Base-by-base conservation (phyloP, 1,140 invertebrate genomes). In the Brachionus angularis region DNA sequence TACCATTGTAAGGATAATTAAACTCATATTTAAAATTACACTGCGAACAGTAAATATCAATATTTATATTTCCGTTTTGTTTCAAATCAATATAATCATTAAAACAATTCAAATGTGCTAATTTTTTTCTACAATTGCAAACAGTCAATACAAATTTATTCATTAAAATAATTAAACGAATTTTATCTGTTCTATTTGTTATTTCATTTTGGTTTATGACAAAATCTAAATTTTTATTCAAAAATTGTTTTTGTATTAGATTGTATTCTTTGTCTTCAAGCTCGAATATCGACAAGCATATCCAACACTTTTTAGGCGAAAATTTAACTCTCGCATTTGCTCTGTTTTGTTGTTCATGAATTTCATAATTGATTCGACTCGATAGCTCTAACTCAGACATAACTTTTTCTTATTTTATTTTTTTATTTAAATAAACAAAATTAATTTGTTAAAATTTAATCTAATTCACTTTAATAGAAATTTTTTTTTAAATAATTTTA, bases 271-370 rank as follows among this genome's bases (percentile, higher is more conserved):
- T 29, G 21, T 47, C 29, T 7, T 67, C 29, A 12, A 67, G 42
- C 36, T 67, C 62, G 33, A 67, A 47, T 46, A 67, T 31, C 8
- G 39, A 18, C 23, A 47, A 10, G 10, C 62, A 67, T 16, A 67
- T 46, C 62, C 62, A 67, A 16, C 62, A 67, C 33, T 67, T 67
- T 67, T 58, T 58, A 39, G 53, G 53, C 14, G 53, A 58, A 58
- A 58, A 58, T 4, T 55, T 31, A 33, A 34, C 52, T 55, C 31
- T 55, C n/a, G n/a, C n/a, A n/a, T n/a, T n/a, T n/a, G n/a, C n/a
- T n/a, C n/a, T n/a, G n/a, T n/a, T n/a, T n/a, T n/a, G n/a, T n/a
- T n/a, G n/a, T n/a, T n/a, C n/a, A n/a, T n/a, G n/a, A n/a, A n/a
- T n/a, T n/a, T n/a, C n/a, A n/a, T n/a, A n/a, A n/a, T n/a, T n/a